Evolutionary conservation across 2,797 vertebrate species (phyloP).

Genomic region (Typhlichthys subterraneus): DNA sequence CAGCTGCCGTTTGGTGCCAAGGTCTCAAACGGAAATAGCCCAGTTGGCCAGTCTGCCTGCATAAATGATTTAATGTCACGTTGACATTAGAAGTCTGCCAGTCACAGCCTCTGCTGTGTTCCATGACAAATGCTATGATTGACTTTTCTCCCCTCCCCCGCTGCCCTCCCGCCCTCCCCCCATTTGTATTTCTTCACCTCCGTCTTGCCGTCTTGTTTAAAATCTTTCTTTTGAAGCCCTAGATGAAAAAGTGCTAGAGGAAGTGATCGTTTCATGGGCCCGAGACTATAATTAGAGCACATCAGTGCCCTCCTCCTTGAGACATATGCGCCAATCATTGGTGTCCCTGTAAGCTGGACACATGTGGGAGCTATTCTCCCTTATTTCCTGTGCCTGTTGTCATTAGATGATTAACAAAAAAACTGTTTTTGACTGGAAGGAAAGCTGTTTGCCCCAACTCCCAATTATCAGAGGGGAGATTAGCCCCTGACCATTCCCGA

Average conservation of each 20-base stretch:
- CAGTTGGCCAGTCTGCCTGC: constrained; percentile 26
- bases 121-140: constrained; percentile 31
- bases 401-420: constrained; percentile 72
- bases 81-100: constrained; percentile 21
- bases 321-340: constrained; percentile 50
- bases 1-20: constrained; percentile 57
- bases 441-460: constrained; percentile 53
- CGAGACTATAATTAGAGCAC: constrained; percentile 69
- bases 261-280: constrained; percentile 63
- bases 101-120: constrained; percentile 15
- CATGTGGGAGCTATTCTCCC: constrained; percentile 77
- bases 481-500: constrained; percentile 56
- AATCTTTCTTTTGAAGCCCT: constrained; percentile 58
- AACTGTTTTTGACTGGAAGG: constrained; percentile 26
- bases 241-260: constrained; percentile 51
- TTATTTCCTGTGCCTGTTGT: constrained; percentile 69
- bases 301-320: constrained; percentile 44
- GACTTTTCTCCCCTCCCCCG: not conserved
- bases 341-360: constrained; percentile 70
- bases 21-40: constrained; percentile 65
- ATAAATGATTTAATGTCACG: constrained; percentile 5
- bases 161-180: not conserved
- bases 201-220: constrained; percentile 26
- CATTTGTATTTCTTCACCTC: not conserved
- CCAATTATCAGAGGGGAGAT: constrained; percentile 61